A percentile compares a stretch with the other conserved stretches of the same genome.
Conservation (phyloP, 2,113 vertebrate species). For the Willisornis vidua region DNA sequence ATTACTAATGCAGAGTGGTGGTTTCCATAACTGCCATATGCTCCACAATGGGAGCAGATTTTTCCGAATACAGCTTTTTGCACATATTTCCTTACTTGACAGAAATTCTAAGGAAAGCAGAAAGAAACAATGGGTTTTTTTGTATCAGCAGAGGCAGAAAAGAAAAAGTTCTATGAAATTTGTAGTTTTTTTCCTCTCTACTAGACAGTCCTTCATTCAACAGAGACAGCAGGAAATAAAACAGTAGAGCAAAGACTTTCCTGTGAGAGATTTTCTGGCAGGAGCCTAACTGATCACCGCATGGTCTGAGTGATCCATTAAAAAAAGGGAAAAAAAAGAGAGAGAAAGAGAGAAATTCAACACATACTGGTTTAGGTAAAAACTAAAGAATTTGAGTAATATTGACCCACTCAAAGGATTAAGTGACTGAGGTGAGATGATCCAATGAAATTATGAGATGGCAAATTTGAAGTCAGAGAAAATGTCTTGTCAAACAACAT, state of each 20-base stretch:
- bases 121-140: neutral
- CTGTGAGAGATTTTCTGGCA: neutral
- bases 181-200: neutral
- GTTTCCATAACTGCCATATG: neutral
- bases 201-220: neutral
- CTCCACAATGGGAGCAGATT: neutral
- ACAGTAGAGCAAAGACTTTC: neutral
- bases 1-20: neutral
- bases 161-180: neutral
- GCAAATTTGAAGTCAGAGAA: neutral
- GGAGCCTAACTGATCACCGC: neutral
- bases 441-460: neutral
- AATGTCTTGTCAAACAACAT: neutral
- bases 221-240: slow-evolving; percentile 6
- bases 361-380: neutral
- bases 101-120: neutral
- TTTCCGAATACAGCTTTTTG: neutral
- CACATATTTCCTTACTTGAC: neutral
- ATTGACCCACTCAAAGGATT: neutral
- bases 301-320: neutral
- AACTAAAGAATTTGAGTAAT: neutral
- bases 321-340: neutral
- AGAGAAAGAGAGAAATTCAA: neutral
- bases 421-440: neutral
- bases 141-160: neutral